phyloP scores from a whole-genome alignment of 2,113 vertebrate genomes.

The Australoheros scitulus region DNA sequence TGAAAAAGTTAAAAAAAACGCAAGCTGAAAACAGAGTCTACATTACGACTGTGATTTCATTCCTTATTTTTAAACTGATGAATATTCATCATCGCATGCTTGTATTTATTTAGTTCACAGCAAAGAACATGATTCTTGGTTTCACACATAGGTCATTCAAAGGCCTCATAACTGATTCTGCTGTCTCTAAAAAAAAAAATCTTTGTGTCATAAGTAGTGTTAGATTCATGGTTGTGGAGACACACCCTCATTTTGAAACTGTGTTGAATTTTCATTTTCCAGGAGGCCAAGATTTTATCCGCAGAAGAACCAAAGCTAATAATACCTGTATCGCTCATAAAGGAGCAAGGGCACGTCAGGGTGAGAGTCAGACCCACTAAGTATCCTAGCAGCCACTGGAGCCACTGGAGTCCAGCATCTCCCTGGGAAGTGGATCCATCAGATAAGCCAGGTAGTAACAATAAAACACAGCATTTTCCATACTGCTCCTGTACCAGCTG shows the following conservation, averaged over 20 bases:
- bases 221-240: not conserved
- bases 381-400: conserved; percentile 24
- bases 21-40: too few species aligned
- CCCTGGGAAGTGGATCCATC: conserved; percentile 36
- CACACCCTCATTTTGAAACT: not conserved
- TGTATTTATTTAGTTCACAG: not conserved
- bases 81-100: not conserved
- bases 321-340: not conserved
- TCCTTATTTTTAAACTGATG: not conserved
- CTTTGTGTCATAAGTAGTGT: too few species aligned
- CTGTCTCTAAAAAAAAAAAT: too few species aligned
- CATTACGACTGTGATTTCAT: not conserved
- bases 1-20: too few species aligned
- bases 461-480: not conserved
- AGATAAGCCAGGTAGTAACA: not conserved
- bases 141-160: not conserved
- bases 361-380: conserved; percentile 47
- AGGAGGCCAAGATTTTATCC: not conserved
- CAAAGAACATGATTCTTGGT: not conserved
- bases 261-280: not conserved
- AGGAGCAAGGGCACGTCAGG: conserved; percentile 49
- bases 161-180: not conserved
- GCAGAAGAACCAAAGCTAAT: not conserved
- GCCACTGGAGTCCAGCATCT: conserved; percentile 73
- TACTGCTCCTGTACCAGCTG: not conserved